A percentile compares a stretch with the other conserved stretches of the same genome.
Conservation (phyloP, 2,797 vertebrate species). For the Leuciscus waleckii region DNA sequence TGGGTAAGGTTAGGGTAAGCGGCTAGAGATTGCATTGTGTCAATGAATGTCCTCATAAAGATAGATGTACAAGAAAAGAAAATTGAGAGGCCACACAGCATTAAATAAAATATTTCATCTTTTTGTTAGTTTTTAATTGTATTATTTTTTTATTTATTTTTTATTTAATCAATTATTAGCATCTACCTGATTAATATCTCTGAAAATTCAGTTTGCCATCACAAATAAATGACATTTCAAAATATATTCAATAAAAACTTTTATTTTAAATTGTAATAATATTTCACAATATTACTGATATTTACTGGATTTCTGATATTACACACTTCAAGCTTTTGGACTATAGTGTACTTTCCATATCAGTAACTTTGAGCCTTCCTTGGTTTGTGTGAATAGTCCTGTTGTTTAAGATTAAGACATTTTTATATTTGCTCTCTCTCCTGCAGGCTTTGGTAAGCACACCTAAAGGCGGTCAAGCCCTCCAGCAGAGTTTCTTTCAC, state of each 20-base stretch:
- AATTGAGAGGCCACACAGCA: no score
- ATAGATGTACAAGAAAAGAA: no score
- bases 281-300: background rate
- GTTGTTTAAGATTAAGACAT: constrained; percentile 27
- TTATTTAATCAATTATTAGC: background rate
- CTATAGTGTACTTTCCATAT: background rate
- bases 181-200: no score
- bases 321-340: background rate
- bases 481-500: constrained; percentile 87
- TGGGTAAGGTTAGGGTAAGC: no score
- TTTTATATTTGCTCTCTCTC: constrained; percentile 47
- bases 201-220: background rate
- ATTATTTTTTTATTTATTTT: background rate
- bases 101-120: background rate
- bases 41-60: no score
- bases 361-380: background rate
- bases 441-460: constrained; percentile 83
- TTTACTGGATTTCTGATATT: background rate
- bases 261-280: background rate
- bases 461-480: constrained; percentile 79
- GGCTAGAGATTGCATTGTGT: no score
- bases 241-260: background rate
- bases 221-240: background rate
- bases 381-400: background rate
- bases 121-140: background rate